Conservation (phyloP, 2,113 vertebrate genomes). For the Plecotus auritus region DNA sequence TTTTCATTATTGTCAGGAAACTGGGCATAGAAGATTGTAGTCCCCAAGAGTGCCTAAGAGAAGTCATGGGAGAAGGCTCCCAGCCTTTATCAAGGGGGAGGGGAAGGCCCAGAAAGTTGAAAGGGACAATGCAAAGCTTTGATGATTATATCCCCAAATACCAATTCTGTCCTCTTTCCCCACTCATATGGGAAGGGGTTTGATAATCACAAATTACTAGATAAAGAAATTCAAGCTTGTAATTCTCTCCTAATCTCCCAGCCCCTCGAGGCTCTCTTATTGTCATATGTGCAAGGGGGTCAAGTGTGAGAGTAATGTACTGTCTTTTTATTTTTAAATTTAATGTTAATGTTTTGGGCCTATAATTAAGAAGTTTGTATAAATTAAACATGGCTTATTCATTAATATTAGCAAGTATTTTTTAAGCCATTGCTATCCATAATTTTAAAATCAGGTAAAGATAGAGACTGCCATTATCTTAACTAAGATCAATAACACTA, state of each 20-base stretch:
- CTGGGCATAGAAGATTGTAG: not conserved
- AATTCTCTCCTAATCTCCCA: not conserved
- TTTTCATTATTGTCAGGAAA: not conserved
- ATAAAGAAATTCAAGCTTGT: not conserved
- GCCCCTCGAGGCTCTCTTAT: not conserved
- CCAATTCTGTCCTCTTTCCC: not conserved
- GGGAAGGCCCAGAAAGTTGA: not conserved
- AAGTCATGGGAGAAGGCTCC: not conserved
- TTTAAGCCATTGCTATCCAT: not conserved
- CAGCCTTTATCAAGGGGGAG: not conserved
- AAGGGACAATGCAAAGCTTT: not conserved
- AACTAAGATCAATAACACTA: not conserved
- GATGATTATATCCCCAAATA: not conserved
- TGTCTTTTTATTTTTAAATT: not conserved
- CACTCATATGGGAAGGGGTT: not conserved
- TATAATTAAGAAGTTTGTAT: not conserved
- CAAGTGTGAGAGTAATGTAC: not conserved
- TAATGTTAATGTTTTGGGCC: not conserved
- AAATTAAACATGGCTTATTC: not conserved
- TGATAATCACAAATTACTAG: not conserved
- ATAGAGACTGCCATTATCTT: not conserved
- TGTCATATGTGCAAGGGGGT: not conserved
- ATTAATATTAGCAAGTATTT: not conserved
- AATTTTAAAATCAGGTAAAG: not conserved
- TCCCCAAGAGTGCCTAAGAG: not conserved